Evolutionary conservation across 2,888 invertebrate genomes (phyloP), one percentile per base, ranked within the genome.

Genomic region (Anthophora plumipes): DNA sequence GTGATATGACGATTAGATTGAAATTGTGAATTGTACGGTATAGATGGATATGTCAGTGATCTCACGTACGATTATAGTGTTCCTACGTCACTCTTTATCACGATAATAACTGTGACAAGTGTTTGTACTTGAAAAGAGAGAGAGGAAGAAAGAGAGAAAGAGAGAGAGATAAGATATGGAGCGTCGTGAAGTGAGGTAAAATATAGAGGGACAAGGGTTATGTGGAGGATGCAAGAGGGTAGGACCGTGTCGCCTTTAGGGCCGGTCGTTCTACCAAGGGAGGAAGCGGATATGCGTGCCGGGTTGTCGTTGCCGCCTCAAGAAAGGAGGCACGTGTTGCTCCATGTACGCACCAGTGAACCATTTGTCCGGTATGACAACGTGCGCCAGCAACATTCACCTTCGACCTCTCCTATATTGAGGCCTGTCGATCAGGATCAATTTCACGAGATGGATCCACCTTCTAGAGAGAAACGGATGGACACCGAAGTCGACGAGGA

Each of bases 181-280:
- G 79, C 48, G n/a, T 52, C 76, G 77, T 48, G 77, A 55, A 48
- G 52, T 9, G 54, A 85, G 87, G 72, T 89, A 89, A 86, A n/a
- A n/a, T n/a, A n/a, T n/a, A 75, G 9, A 63, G 57, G 63, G 52
- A 72, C 7, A 22, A 54, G 61, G 82, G 88, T 83, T 82, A 92
- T 92, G 92, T 91, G 90, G 91, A 92, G 90, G 83, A 92, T 91
- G 92, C 92, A 92, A 82, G 92, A 92, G 77, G 85, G 91, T 66
- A 88, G 80, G 85, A 85, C 76, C 84, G 88, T 84, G 85, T 91
- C 90, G 85, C 91, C 89, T 67, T 84, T 88, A 84, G 92, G 89
- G 80, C 91, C 87, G 87, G 89, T 89, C 82, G 90, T 77, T 83
- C 83, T 76, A 72, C 89, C 72, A 77, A 67, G 87, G 68, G 91